These are phyloP conservation scores for Nemotelus pantherinus DNA, from an alignment of 2,888 invertebrate genomes.

Conservation along the genomic window DNA sequence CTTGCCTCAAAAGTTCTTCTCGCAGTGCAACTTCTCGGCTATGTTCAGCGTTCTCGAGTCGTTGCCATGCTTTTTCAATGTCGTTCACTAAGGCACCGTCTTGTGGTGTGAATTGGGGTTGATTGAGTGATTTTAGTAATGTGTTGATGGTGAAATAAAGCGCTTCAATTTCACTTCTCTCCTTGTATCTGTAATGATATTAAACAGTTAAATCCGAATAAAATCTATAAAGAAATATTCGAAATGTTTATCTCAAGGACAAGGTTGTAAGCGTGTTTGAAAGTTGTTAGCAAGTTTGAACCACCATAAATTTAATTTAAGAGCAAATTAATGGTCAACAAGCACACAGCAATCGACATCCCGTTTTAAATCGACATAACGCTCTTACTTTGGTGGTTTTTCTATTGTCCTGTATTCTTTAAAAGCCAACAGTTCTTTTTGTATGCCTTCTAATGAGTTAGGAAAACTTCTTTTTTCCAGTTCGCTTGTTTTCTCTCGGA, in stretches of 20 bases:
- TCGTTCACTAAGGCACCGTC: constrained; percentile 94
- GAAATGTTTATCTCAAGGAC: neutral
- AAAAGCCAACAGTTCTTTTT: constrained; percentile 86
- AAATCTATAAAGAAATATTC: neutral
- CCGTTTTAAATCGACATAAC: neutral
- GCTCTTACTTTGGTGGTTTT: constrained; percentile 91
- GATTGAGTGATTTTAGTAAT: constrained; percentile 91
- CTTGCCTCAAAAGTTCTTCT: constrained; percentile 90
- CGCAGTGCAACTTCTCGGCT: constrained; percentile 90
- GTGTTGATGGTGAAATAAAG: constrained; percentile 97
- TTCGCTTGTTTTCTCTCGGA: constrained; percentile 82
- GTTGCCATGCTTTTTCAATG: constrained; percentile 94
- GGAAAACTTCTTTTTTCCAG: constrained; percentile 89
- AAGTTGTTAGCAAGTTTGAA: neutral
- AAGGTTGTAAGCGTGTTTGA: neutral
- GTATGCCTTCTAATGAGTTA: constrained; percentile 94
- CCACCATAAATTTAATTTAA: neutral
- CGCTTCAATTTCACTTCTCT: constrained; percentile 96
- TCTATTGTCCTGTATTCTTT: constrained; percentile 96
- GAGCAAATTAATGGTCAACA: too few relatives aligned
- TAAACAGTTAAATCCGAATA: neutral
- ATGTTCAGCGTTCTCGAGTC: constrained; percentile 93
- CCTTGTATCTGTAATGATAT: constrained; percentile 78
- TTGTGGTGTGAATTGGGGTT: constrained; percentile 83
- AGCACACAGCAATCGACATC: too few relatives aligned